phyloP scores from a whole-genome alignment of 2,113 vertebrate species.

The Lipophrys pholis region DNA sequence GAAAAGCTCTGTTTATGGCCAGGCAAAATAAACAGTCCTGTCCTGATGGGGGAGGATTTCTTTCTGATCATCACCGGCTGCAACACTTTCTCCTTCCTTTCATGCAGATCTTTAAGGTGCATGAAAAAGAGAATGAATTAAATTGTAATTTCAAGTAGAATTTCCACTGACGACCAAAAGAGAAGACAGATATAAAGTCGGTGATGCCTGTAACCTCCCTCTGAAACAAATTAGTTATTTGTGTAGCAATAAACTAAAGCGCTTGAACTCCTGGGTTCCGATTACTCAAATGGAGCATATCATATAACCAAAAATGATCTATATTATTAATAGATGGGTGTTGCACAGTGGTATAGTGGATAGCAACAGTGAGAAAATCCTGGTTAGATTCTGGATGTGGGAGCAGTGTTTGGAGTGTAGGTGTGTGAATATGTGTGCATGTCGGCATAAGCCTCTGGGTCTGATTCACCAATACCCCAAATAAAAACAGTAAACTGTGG shows the following conservation, averaged over 20 bases:
- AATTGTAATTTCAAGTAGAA: slow-evolving; percentile 48
- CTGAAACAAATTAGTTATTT: slow-evolving; percentile 67
- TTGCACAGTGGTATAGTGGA: background rate
- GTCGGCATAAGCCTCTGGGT: too few relatives aligned
- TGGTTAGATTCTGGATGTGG: too few relatives aligned
- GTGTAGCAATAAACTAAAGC: slow-evolving; percentile 36
- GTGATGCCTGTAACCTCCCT: slow-evolving; percentile 31
- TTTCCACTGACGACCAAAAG: slow-evolving; percentile 32
- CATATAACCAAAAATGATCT: slow-evolving; percentile 1
- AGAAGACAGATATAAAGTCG: slow-evolving; percentile 41
- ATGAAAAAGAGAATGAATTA: slow-evolving; percentile 68
- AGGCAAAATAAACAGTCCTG: slow-evolving; percentile 38
- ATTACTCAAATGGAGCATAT: slow-evolving; percentile 26
- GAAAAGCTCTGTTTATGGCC: slow-evolving; percentile 34
- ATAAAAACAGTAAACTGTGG: too few relatives aligned
- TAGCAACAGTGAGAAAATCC: too few relatives aligned
- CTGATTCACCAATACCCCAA: too few relatives aligned
- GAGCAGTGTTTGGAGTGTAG: too few relatives aligned
- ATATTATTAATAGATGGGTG: slow-evolving; percentile 10
- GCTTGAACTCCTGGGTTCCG: slow-evolving; percentile 31
- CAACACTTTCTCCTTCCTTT: slow-evolving; percentile 34
- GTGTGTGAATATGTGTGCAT: too few relatives aligned
- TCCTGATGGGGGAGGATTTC: slow-evolving; percentile 29
- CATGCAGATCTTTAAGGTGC: slow-evolving; percentile 54
- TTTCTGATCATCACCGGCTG: slow-evolving; percentile 55